These are phyloP conservation scores for Synanthedon tipuliformis DNA, from an alignment of 2,888 invertebrate genomes.

Conservation along the genomic window DNA sequence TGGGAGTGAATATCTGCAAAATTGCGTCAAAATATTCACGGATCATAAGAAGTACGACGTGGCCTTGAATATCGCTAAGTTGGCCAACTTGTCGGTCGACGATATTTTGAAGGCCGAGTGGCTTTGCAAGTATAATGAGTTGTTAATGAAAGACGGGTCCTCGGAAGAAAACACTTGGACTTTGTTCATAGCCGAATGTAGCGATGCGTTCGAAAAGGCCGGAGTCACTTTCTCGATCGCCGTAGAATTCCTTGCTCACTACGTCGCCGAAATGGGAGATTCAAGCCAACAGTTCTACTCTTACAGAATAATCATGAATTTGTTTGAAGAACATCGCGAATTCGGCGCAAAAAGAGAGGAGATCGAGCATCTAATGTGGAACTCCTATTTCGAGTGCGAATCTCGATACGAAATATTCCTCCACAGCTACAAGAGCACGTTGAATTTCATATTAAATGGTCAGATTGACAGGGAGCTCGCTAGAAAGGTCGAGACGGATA, in stretches of 20 bases:
- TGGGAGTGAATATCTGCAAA: constrained; percentile 53
- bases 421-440: constrained; percentile 40
- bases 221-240: constrained; percentile 72
- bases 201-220: constrained; percentile 71
- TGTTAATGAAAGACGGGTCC: constrained; percentile 30
- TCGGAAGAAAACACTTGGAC: constrained; percentile 47
- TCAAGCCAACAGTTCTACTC: constrained; percentile 62
- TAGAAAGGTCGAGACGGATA: constrained; percentile 31
- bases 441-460: constrained; percentile 43
- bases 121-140: constrained; percentile 57
- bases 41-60: constrained; percentile 61
- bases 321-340: constrained; percentile 54
- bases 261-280: constrained; percentile 60
- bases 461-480: constrained; percentile 43
- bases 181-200: constrained; percentile 71
- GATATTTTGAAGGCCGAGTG: constrained; percentile 68
- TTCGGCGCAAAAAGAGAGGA: constrained; percentile 47
- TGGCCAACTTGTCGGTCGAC: constrained; percentile 57
- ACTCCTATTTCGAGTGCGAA: constrained; percentile 43
- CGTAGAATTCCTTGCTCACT: constrained; percentile 72
- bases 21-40: constrained; percentile 67
- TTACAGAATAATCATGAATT: constrained; percentile 56
- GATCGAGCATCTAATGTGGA: constrained; percentile 63
- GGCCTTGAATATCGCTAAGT: constrained; percentile 70
- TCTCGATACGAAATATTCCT: constrained; percentile 31